Conservation (phyloP, 2,888 invertebrate species). For the Hydrotaea cyrtoneurina region DNA sequence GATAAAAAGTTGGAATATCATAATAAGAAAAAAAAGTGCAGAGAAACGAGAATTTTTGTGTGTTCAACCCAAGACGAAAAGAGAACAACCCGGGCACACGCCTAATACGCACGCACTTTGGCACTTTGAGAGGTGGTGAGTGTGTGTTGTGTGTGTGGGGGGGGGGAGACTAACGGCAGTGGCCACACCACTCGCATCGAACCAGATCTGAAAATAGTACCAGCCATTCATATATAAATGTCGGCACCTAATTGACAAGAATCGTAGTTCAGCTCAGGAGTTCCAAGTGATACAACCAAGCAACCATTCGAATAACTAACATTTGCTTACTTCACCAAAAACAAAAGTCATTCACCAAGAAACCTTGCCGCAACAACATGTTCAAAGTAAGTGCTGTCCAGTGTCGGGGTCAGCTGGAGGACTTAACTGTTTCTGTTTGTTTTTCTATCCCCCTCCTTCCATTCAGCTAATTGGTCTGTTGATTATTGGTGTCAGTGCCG, state of each 20-base stretch:
- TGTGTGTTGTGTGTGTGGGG: too few relatives aligned
- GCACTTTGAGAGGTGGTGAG: conserved; percentile 38
- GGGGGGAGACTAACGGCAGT: conserved; percentile 1
- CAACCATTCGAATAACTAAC: conserved; percentile 24
- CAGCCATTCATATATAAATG: conserved; percentile 76
- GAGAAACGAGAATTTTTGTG: conserved; percentile 6
- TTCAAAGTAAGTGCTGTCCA: conserved; percentile 66
- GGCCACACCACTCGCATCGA: conserved; percentile 43
- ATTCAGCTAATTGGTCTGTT: conserved; percentile 75
- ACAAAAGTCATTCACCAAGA: conserved; percentile 39
- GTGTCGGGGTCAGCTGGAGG: not conserved
- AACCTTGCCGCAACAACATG: conserved; percentile 61
- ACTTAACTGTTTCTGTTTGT: conserved; percentile 20
- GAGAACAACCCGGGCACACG: conserved; percentile 19
- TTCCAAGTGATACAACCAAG: conserved; percentile 71
- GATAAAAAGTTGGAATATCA: conserved; percentile 23
- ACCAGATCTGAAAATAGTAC: conserved; percentile 36
- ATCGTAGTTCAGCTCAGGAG: conserved; percentile 79
- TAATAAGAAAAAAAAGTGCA: conserved; percentile 39
- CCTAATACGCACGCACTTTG: conserved; percentile 41
- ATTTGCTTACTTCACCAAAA: conserved; percentile 16
- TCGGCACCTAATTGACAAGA: conserved; percentile 74
- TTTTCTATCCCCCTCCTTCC: too few relatives aligned
- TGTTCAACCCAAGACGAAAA: not conserved
- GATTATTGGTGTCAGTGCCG: conserved; percentile 74